Conservation (phyloP, 1,140 invertebrate genomes). For the Zaprionus nigranus region DNA sequence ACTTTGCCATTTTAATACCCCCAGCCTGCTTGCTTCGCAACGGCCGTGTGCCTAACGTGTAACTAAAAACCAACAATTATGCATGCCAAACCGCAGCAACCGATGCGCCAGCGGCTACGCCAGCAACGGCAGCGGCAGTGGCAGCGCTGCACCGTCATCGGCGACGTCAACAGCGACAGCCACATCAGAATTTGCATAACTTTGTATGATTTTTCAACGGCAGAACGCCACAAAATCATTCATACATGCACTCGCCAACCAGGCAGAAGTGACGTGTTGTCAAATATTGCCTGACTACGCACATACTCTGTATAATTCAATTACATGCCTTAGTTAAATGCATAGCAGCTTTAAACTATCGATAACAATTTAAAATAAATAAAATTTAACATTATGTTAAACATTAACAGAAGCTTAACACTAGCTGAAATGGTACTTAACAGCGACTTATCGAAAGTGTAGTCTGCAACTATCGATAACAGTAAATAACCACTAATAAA, state of each 20-base stretch:
- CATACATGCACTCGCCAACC: conserved; percentile 65
- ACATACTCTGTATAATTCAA: conserved; percentile 16
- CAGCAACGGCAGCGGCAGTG: conserved; percentile 13
- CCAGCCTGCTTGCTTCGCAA: neutral
- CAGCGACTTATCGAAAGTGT: no score
- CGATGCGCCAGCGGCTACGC: conserved; percentile 57
- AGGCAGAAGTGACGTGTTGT: neutral
- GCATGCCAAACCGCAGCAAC: conserved; percentile 78
- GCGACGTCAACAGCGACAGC: conserved; percentile 57
- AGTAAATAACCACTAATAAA: no score
- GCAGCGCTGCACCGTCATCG: conserved; percentile 27
- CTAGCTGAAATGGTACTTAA: no score
- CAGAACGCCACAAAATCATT: conserved; percentile 78
- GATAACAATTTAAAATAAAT: no score
- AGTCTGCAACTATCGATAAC: no score
- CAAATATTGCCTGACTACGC: neutral
- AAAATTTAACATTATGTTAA: no score
- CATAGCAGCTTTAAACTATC: no score
- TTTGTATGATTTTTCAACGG: conserved; percentile 81
- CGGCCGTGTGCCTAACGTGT: conserved; percentile 55
- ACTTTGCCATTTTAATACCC: conserved; percentile 28
- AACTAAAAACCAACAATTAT: conserved; percentile 83
- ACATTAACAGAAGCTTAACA: no score
- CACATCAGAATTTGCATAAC: conserved; percentile 80
- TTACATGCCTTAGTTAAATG: no score